Evolutionary conservation across 2,888 invertebrate species (phyloP).

Genomic region (Apotomis capreana): DNA sequence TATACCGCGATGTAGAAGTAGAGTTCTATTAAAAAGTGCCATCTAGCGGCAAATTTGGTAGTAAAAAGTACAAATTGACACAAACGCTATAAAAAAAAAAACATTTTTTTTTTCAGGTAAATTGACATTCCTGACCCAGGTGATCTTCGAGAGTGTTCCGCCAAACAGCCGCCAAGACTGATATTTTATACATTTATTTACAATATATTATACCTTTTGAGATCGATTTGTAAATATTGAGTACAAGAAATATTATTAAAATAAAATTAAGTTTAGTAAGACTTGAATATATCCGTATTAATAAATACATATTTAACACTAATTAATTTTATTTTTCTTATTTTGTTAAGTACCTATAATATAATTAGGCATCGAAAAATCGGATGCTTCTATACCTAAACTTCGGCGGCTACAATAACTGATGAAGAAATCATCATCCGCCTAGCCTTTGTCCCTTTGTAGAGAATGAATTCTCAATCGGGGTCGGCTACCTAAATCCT

Average conservation of each 20-base stretch:
- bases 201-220: slow-evolving; percentile 17
- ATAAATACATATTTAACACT: slow-evolving; percentile 30
- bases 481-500: too few species aligned
- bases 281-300: slow-evolving; percentile 16
- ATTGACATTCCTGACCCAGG: slow-evolving; percentile 86
- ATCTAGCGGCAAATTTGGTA: too few species aligned
- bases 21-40: too few species aligned
- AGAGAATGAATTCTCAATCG: too few species aligned
- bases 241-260: slow-evolving; percentile 20
- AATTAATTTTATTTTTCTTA: neutral
- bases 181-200: slow-evolving; percentile 47
- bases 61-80: too few species aligned
- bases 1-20: too few species aligned
- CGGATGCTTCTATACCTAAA: too few species aligned
- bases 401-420: too few species aligned
- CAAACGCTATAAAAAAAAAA: too few species aligned
- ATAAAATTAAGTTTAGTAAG: slow-evolving; percentile 16
- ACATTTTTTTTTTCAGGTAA: slow-evolving; percentile 80
- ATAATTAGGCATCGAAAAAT: neutral
- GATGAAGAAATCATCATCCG: too few species aligned
- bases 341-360: neutral
- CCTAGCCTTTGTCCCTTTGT: too few species aligned
- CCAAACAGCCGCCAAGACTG: slow-evolving; percentile 79
- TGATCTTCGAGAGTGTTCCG: slow-evolving; percentile 87
- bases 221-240: slow-evolving; percentile 39